Base-by-base conservation (phyloP, 2,797 vertebrate species). In the Limosa lapponica region DNA sequence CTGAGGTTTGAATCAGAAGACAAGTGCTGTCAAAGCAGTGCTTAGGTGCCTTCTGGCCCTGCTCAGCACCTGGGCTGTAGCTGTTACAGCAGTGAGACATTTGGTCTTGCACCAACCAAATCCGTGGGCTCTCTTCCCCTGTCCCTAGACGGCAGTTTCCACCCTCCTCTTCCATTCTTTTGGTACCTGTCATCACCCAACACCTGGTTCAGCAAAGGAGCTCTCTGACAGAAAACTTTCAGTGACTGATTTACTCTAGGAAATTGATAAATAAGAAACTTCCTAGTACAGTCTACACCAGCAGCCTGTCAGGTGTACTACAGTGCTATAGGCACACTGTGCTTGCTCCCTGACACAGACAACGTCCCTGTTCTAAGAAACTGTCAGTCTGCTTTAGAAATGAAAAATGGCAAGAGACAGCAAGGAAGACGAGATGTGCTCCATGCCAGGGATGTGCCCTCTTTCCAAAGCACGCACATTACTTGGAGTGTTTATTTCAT, bases 1-100 rank as follows among this genome's bases (percentile, higher is more conserved):
- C 41, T 83, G 75, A 89, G 69, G 43, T 70, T 84, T 82, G 84
- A 48, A 65, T 70, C 55, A 81, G 79, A 81, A 71, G 46, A 74
- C 5, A 17, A 36, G 61, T 57, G 27, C 67, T 89, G 49, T 57
- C 0, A 0, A 89, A 78, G 52, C 34, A 80, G 52, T 1, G 2
- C 13, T 58, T 78, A 20, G 25, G 7, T 69, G 75, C 25, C 32
- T 79, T 81, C 54, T 3, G 4, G 43, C 34, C 34, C 36, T 55
- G n/a, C 51, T 89, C 11, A 1, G 14, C 0, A 0, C 44, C 58
- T 69, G 54, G 25, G 32, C 71, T 70, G 28, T 65, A 54, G 46
- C 71, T 89, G 34, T 66, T 82, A 67, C 10, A 69, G 73, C 58
- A 78, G 16, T 13, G 17, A 91, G 14, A 73, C 3, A 2, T 91